A percentile compares a stretch with the other conserved stretches of the same genome.
Evolutionary conservation across 2,888 invertebrate species (phyloP).

Genomic region (Nebria brevicollis): DNA sequence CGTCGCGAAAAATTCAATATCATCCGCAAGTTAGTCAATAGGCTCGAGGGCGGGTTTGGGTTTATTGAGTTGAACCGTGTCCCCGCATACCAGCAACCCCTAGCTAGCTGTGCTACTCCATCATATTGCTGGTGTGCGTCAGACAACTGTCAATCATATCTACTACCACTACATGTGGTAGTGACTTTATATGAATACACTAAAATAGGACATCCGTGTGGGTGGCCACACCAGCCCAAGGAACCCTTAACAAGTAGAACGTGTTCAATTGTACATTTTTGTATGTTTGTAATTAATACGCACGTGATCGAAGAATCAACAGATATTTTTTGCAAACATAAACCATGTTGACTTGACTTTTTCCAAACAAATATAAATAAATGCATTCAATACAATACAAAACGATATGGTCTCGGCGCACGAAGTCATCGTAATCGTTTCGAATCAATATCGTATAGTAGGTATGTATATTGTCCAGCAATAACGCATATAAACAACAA

Average conservation of each 20-base stretch:
- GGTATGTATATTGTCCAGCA: constrained; percentile 56
- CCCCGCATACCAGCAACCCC: constrained; percentile 28
- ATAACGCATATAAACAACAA: constrained; percentile 60
- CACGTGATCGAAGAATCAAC: too few species aligned
- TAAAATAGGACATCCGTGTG: neutral
- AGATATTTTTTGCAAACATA: neutral
- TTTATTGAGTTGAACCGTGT: constrained; percentile 34
- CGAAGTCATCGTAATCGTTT: constrained; percentile 55
- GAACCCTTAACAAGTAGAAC: too few species aligned
- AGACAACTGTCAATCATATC: constrained; percentile 45
- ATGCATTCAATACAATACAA: too few species aligned
- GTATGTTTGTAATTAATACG: too few species aligned
- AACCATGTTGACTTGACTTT: neutral
- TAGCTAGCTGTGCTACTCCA: neutral
- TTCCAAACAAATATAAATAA: too few species aligned
- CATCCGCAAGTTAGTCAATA: constrained; percentile 18
- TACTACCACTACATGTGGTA: neutral
- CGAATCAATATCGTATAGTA: constrained; percentile 58
- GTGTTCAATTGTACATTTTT: too few species aligned
- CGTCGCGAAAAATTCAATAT: constrained; percentile 62
- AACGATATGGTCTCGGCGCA: neutral
- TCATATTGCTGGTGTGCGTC: constrained; percentile 26
- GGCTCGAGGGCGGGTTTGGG: neutral
- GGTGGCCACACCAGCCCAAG: too few species aligned
- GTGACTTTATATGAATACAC: too few species aligned